A percentile compares a stretch with the other conserved stretches of the same genome.
phyloP scores from a whole-genome alignment of 2,888 invertebrate species.

The Drosophila hamatofila region DNA sequence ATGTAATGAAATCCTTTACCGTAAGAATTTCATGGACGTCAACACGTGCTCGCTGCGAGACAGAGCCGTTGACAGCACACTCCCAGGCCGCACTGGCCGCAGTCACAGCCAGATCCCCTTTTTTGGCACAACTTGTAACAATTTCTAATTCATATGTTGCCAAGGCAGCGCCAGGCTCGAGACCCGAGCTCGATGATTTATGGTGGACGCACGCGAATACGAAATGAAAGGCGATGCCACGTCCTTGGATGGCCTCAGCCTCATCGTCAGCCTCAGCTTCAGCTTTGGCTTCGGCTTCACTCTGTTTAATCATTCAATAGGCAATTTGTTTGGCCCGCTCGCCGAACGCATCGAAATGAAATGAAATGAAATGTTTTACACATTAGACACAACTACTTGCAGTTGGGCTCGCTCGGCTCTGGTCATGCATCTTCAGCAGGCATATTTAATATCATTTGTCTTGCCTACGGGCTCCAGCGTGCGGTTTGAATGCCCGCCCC shows the following conservation, averaged over 20 bases:
- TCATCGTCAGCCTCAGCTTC: not conserved
- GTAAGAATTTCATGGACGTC: constrained; percentile 82
- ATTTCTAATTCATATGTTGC: constrained; percentile 80
- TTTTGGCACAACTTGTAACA: constrained; percentile 51
- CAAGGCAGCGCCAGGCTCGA: constrained; percentile 25
- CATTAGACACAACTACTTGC: constrained; percentile 51
- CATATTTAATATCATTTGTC: constrained; percentile 79
- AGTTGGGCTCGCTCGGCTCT: not conserved
- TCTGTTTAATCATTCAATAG: constrained; percentile 79
- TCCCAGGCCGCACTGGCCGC: not conserved
- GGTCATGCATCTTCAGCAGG: constrained; percentile 40
- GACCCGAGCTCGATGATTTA: constrained; percentile 64
- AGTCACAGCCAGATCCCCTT: constrained; percentile 4
- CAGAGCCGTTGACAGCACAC: constrained; percentile 63
- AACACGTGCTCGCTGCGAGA: constrained; percentile 68
- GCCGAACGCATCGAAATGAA: constrained; percentile 50
- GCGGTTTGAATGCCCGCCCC: constrained; percentile 52
- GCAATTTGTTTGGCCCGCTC: constrained; percentile 72
- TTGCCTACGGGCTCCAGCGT: constrained; percentile 69
- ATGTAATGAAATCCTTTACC: constrained; percentile 79
- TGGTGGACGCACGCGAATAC: constrained; percentile 68
- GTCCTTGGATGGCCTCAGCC: constrained; percentile 25
- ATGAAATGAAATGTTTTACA: constrained; percentile 74
- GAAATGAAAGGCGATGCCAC: constrained; percentile 56
- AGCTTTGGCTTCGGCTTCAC: not conserved